Evolutionary conservation across 1,140 invertebrate genomes (phyloP).

Genomic region (Lasioglossum baleicum): DNA sequence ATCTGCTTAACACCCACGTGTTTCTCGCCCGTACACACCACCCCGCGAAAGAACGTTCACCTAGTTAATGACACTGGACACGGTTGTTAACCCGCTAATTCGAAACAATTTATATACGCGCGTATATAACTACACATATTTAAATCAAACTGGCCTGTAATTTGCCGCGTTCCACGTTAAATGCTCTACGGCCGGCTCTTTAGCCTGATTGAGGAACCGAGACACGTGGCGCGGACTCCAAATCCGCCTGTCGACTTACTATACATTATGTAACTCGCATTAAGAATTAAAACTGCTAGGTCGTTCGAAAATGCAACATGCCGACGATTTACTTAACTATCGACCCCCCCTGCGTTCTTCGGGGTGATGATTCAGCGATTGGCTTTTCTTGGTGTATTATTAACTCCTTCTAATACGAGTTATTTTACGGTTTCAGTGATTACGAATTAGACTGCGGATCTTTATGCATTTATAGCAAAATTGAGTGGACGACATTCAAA

Average conservation of each 20-base stretch:
- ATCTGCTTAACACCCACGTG: constrained; percentile 49
- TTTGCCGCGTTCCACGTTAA: constrained; percentile 21
- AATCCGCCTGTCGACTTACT: background rate
- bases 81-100: constrained; percentile 42
- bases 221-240: background rate
- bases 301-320: too few relatives aligned
- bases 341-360: too few relatives aligned
- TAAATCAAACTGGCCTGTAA: constrained; percentile 24
- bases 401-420: too few relatives aligned
- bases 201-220: background rate
- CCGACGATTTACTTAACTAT: too few relatives aligned
- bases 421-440: too few relatives aligned
- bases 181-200: constrained; percentile 6
- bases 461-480: too few relatives aligned
- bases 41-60: constrained; percentile 4
- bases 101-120: constrained; percentile 25
- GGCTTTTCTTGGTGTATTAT: too few relatives aligned
- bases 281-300: too few relatives aligned
- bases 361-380: too few relatives aligned
- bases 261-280: too few relatives aligned
- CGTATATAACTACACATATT: constrained; percentile 8
- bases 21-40: background rate
- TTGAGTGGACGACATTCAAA: too few relatives aligned
- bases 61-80: constrained; percentile 42
- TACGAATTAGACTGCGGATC: too few relatives aligned